Base-by-base conservation (phyloP, 2,888 invertebrate species). In the Leucophora obtusa region DNA sequence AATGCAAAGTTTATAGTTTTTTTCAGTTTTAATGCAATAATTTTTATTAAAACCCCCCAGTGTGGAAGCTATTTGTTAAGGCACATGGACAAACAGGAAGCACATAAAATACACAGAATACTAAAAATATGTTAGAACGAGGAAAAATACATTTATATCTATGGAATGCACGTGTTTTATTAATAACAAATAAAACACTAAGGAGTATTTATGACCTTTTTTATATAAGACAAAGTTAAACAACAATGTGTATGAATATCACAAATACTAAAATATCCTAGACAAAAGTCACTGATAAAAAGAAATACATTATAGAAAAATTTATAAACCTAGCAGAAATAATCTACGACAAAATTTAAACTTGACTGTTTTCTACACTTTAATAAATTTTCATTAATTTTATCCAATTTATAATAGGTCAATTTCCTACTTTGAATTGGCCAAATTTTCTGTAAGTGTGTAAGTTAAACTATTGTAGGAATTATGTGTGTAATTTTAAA, bases 181-280 rank as follows among this genome's bases (percentile, higher is more conserved):
- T 71, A 70, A 66, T 54, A 58, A 60, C 58, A 58, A 21, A 50
- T 38, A 54, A 60, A 72, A 77, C 54, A 17, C 60, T 68, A 43
- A 47, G 50, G 50, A 73, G 43, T 73, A 73, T 72, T 72, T 73
- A 79, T 65, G 63, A 59, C 59, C 58, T 58, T 7, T 58, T 7
- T 50, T 28, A 50, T 14, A 66, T 66, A 54, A 66, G 5, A 5
- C 38, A 47, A 47, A 47, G 43, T 47, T 47, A n/a, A 43, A 11
- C 14, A 43, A 43, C 14, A 14, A 7, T 28, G 7, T 28, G 28
- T 28, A 28, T 6, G 38, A 11, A 38, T 38, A 28, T 6, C 4
- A 38, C 38, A 11, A 38, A 38, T 47, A 47, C 15, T n/a, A 47
- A 47, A 47, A 47, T n/a, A 47, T 47, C 43, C 14, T n/a, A 47